Percentiles rank a stretch among this genome's conserved stretches.
These are phyloP conservation scores for Drosophila sp. DNA, from an alignment of 1,140 invertebrate species.

Conservation along the genomic window DNA sequence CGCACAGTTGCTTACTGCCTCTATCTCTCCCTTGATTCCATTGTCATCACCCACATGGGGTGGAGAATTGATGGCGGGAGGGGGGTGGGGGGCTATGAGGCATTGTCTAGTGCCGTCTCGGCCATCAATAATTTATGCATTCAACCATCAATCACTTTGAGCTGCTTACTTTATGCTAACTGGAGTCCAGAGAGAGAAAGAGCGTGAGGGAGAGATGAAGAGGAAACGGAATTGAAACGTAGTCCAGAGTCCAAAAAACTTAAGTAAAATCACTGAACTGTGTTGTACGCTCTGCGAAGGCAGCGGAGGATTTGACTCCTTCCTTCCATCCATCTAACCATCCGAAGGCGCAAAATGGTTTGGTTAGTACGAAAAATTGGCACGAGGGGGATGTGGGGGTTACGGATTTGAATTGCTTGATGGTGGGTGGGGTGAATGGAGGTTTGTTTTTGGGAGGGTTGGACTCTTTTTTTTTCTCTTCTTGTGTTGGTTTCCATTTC, in stretches of 20 bases:
- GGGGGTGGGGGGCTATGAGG: conserved; percentile 19
- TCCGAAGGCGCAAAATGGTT: conserved; percentile 65
- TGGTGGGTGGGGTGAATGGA: neutral
- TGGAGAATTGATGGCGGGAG: neutral
- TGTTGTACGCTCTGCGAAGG: conserved; percentile 43
- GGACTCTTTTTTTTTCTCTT: neutral
- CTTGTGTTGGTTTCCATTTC: conserved; percentile 61
- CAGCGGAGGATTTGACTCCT: conserved; percentile 25
- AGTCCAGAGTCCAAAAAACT: conserved; percentile 36
- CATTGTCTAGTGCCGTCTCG: conserved; percentile 58
- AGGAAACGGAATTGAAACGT: neutral
- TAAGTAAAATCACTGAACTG: conserved; percentile 76
- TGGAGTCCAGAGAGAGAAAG: conserved; percentile 13
- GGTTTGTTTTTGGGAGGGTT: neutral
- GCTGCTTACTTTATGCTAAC: conserved; percentile 64
- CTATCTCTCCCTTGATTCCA: neutral
- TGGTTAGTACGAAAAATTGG: neutral
- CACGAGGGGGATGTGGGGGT: neutral
- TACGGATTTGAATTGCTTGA: conserved; percentile 3
- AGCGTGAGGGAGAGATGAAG: neutral
- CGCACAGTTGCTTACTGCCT: neutral
- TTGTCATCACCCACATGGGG: conserved; percentile 15
- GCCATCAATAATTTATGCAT: conserved; percentile 80
- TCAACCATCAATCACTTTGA: conserved; percentile 79
- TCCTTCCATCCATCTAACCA: neutral